Percentiles rank a stretch among this genome's conserved stretches.
Conservation (phyloP, 2,797 vertebrate species). For the Platalea minor region DNA sequence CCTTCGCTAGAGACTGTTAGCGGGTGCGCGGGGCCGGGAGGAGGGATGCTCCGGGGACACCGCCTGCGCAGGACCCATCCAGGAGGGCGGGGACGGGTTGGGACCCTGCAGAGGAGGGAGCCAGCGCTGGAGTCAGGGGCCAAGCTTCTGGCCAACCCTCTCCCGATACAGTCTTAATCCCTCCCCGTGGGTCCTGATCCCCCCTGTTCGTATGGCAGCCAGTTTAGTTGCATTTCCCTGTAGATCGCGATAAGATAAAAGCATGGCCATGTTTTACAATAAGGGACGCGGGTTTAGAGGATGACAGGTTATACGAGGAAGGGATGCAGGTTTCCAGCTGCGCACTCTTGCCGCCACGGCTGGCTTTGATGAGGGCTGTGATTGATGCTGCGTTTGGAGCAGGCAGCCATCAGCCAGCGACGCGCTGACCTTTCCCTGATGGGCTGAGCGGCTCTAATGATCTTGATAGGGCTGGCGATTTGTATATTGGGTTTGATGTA, state of each 20-base stretch:
- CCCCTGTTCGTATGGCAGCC: not conserved
- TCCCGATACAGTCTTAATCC: not conserved
- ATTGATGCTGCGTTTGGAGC: constrained; percentile 66
- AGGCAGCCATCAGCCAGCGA: constrained; percentile 31
- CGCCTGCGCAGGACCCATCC: not conserved
- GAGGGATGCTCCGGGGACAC: not conserved
- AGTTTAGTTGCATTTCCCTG: not conserved
- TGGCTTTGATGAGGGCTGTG: constrained; percentile 66
- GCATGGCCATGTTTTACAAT: not conserved
- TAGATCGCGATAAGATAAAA: constrained; percentile 14
- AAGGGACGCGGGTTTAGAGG: not conserved
- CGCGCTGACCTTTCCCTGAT: constrained; percentile 66
- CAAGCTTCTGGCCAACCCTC: rapidly evolving
- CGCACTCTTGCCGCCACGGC: not conserved
- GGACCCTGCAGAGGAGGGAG: rapidly evolving
- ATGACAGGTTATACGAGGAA: not conserved
- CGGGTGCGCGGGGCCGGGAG: rapidly evolving
- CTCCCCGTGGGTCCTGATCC: not conserved
- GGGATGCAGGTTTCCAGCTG: constrained; percentile 29
- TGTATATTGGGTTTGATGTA: constrained; percentile 67
- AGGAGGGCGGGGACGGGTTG: not conserved
- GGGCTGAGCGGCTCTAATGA: constrained; percentile 68
- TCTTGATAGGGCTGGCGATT: constrained; percentile 73
- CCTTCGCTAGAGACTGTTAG: not conserved
- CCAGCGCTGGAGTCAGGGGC: not conserved